phyloP scores from a whole-genome alignment of 2,113 vertebrate genomes.

The Lepisosteus osseus region DNA sequence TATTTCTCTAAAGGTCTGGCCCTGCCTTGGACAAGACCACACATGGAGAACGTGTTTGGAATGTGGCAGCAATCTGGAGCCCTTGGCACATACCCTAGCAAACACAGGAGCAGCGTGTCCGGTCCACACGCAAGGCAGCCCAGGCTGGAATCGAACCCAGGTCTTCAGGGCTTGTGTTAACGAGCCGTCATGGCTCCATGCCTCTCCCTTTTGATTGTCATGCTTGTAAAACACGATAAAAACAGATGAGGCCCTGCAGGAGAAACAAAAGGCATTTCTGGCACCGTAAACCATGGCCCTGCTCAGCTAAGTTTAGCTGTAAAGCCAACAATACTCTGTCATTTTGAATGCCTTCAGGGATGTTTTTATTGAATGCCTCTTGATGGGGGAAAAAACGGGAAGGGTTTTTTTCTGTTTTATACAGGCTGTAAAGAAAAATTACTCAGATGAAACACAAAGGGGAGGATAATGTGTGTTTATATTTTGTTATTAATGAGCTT shows the following conservation, averaged over 20 bases:
- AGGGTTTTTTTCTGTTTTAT: background rate
- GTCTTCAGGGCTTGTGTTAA: too few relatives aligned
- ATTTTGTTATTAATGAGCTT: background rate
- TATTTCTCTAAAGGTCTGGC: too few relatives aligned
- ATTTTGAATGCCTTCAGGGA: background rate
- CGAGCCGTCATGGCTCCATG: too few relatives aligned
- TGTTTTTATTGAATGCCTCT: conserved; percentile 10
- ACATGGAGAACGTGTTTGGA: too few relatives aligned
- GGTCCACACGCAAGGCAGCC: too few relatives aligned
- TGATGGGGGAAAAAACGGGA: conserved; percentile 9
- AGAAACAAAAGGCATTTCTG: conserved; percentile 6
- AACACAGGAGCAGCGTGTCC: too few relatives aligned
- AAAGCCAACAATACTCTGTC: background rate
- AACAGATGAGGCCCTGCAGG: background rate
- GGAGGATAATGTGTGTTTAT: background rate
- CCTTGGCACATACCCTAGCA: too few relatives aligned
- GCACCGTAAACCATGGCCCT: background rate
- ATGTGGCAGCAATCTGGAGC: too few relatives aligned
- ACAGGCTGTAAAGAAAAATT: background rate
- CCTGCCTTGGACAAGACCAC: too few relatives aligned
- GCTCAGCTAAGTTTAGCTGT: conserved; percentile 2
- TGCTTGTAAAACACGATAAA: background rate
- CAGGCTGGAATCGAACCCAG: too few relatives aligned
- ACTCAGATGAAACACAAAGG: conserved; percentile 1
- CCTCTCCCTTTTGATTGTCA: background rate